A percentile compares a stretch with the other conserved stretches of the same genome.
Conservation (phyloP, 2,797 vertebrate genomes). For the Lagorchestes hirsutus region DNA sequence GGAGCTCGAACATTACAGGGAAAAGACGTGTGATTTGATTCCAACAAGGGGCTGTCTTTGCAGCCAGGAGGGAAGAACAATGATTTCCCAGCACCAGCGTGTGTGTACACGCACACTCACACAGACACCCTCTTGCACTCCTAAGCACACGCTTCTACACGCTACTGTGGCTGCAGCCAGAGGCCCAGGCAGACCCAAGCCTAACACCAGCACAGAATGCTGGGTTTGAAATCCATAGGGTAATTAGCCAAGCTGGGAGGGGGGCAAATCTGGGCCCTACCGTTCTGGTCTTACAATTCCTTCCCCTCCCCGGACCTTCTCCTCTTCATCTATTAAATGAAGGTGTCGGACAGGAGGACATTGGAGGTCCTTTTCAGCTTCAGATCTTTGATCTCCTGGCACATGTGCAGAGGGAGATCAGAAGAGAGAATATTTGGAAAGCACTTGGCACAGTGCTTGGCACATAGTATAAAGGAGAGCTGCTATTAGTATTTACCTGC, state of each 20-base stretch:
- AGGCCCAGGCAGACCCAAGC: not conserved
- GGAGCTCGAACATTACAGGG: not conserved
- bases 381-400: not conserved
- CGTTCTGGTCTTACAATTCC: not conserved
- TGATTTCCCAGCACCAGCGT: not conserved
- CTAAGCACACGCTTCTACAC: not conserved
- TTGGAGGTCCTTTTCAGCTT: not conserved
- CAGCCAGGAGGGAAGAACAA: not conserved
- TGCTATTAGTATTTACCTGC: not conserved
- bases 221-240: not conserved
- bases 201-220: not conserved
- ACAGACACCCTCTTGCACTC: not conserved
- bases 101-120: not conserved
- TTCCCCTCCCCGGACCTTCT: not conserved
- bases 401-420: not conserved
- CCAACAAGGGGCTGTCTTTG: not conserved
- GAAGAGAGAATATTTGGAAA: not conserved
- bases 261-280: no score
- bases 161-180: not conserved
- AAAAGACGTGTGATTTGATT: not conserved
- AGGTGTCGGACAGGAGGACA: not conserved
- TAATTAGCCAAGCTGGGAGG: not conserved
- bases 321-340: not conserved
- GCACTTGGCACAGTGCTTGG: not conserved
- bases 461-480: not conserved